Evolutionary conservation across 2,888 invertebrate species (phyloP), one percentile per base, ranked within the genome.

Genomic region (Tetranychus truncatus): DNA sequence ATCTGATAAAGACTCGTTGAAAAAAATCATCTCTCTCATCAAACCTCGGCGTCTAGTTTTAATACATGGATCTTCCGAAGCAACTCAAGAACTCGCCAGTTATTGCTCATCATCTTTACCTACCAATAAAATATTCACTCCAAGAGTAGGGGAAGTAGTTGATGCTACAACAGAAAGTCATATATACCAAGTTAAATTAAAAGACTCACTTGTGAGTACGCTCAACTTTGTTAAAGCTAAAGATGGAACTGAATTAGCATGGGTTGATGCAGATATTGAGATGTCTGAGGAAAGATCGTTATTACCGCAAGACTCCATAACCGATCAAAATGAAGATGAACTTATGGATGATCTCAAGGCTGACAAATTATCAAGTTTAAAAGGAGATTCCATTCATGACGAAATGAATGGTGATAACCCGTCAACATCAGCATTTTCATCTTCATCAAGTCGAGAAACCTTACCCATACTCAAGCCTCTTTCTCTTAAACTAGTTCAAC

Each of bases 111-210:
- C 87, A 45, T 79, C 79, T 6, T 86, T 88, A 18, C 88, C 88
- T 0, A 15, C 78, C 76, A 77, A 84, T 2, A 86, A 88, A 78
- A 88, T 97, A 1, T 96, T 92, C 82, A 88, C 90, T 2, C 97
- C 97, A 0, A 84, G 84, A 11, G 77, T 83, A 6, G 82, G 83
- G 0, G 95, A 96, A 80, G 86, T 88, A 0, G 88, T 99, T 5
- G 97, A 99, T 82, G 96, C 93, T 0, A 97, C 99, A 0, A 95
- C 95, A 0, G 97, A 99, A 83, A 93, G 94, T 0, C 93, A 96
- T 81, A 99, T 99, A 80, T 97, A 95, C 83, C 97, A 97, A 86
- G 93, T 95, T 77, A 89, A 92, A 75, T 85, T 96, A 71, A 93
- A 93, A 1, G 96, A 96, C 83, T 90, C 92, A 6, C 84, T 96